Base-by-base conservation (phyloP, 2,888 invertebrate genomes). In the Proisotoma minuta region DNA sequence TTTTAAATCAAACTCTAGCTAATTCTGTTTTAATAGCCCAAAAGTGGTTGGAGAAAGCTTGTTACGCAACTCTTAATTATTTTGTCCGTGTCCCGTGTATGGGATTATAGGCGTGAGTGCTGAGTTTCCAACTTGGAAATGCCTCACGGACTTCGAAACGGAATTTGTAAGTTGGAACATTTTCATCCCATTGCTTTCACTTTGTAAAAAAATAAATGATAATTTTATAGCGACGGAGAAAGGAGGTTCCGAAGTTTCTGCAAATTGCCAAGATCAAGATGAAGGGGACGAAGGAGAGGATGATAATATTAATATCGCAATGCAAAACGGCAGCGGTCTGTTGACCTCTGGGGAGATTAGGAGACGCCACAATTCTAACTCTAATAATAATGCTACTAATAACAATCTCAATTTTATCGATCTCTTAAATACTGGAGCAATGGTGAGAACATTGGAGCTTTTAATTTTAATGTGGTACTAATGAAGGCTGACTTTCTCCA, bases 81-180 rank as follows among this genome's bases (percentile, higher is more conserved):
- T n/a, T n/a, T n/a, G n/a, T n/a, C n/a, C n/a, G n/a, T n/a, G n/a
- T n/a, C n/a, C n/a, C n/a, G n/a, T n/a, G n/a, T n/a, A n/a, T n/a
- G n/a, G n/a, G n/a, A n/a, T n/a, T n/a, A n/a, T n/a, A n/a, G n/a
- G n/a, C n/a, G n/a, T n/a, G n/a, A n/a, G n/a, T n/a, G n/a, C n/a
- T 10, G 15, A 34, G 15, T 15, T 34, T 34, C 34, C 34, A 34
- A 34, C 8, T 15, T 34, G 34, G 34, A 4, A 28, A 52, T 52
- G 52, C 52, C 52, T n/a, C 27, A 52, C 52, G 52, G 52, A 27
- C 27, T 24, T 28, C 26, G 52, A 18, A 52, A 52, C 18, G 52
- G 52, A 28, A 52, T 52, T 28, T 15, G 52, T 52, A 52, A 28
- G 15, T 10, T 34, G 34, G 12, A 34, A 34, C n/a, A 43, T 43